phyloP scores from a whole-genome alignment of 2,797 vertebrate genomes.

The Ceryle rudis region DNA sequence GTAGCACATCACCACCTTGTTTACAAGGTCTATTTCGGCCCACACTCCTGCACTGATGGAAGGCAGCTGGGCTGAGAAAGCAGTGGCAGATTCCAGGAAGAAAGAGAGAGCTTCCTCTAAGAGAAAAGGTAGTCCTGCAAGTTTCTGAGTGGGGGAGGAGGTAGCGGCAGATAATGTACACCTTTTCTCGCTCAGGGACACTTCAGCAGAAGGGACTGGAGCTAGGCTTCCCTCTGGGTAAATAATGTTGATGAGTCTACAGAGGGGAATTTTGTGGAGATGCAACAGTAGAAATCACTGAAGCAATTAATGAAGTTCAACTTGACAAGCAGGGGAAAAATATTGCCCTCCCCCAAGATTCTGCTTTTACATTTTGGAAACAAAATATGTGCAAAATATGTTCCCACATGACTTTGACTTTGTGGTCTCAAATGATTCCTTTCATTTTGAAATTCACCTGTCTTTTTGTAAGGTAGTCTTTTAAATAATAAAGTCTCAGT shows the following conservation, averaged over 20 bases:
- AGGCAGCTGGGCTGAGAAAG: slow-evolving; percentile 19
- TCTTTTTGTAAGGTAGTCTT: neutral
- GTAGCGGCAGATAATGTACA: neutral
- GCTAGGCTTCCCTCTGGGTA: neutral
- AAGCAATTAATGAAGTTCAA: neutral
- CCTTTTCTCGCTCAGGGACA: neutral
- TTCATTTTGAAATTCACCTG: neutral
- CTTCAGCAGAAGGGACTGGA: neutral
- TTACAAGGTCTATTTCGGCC: slow-evolving; percentile 27
- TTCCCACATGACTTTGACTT: neutral
- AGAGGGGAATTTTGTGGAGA: neutral
- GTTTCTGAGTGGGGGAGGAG: neutral
- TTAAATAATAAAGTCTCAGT: neutral
- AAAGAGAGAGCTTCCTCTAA: neutral
- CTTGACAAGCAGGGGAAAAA: neutral
- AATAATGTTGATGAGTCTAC: neutral
- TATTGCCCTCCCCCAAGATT: neutral
- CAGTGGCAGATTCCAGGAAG: neutral
- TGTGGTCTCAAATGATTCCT: neutral
- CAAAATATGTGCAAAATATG: neutral
- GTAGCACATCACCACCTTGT: slow-evolving; percentile 1
- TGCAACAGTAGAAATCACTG: neutral
- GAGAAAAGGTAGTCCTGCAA: neutral
- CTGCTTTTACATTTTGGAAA: neutral
- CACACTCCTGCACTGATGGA: neutral